Conservation (phyloP, 2,888 invertebrate species). For the Eristalis intricaria region DNA sequence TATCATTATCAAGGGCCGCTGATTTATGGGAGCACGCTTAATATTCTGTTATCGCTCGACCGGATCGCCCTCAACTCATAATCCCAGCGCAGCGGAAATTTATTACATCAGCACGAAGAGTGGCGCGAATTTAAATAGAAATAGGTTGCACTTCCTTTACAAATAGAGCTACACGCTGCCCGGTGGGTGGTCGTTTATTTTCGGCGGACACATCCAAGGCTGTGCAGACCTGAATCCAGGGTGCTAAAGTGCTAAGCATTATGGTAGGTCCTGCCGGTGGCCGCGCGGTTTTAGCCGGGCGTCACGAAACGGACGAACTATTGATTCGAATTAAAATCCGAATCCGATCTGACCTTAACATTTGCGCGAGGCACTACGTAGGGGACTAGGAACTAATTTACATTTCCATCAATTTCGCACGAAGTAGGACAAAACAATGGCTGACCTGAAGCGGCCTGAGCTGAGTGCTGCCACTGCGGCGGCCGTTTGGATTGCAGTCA, state of each 20-base stretch:
- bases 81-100: constrained; percentile 16
- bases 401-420: constrained; percentile 67
- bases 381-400: constrained; percentile 48
- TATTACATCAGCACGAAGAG: constrained; percentile 33
- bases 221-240: constrained; percentile 25
- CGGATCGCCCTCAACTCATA: constrained; percentile 17
- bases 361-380: constrained; percentile 44
- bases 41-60: constrained; percentile 36
- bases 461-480: constrained; percentile 4
- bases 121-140: constrained; percentile 53
- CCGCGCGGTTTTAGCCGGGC: neutral
- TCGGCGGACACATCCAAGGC: constrained; percentile 46
- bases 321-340: constrained; percentile 63
- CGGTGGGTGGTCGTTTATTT: constrained; percentile 59
- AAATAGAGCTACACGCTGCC: constrained; percentile 39
- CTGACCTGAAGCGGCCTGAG: neutral
- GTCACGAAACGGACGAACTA: constrained; percentile 33
- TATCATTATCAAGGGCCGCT: constrained; percentile 30
- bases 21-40: constrained; percentile 46
- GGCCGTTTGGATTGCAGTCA: constrained; percentile 43
- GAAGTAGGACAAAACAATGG: constrained; percentile 61
- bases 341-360: constrained; percentile 66
- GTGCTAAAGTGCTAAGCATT: constrained; percentile 48
- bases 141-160: constrained; percentile 59
- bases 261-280: constrained; percentile 18